Evolutionary conservation across 30 jellyfish, hydroid and myxozoan genomes (phyloP).

Genomic region (Sanderia malayensis): DNA sequence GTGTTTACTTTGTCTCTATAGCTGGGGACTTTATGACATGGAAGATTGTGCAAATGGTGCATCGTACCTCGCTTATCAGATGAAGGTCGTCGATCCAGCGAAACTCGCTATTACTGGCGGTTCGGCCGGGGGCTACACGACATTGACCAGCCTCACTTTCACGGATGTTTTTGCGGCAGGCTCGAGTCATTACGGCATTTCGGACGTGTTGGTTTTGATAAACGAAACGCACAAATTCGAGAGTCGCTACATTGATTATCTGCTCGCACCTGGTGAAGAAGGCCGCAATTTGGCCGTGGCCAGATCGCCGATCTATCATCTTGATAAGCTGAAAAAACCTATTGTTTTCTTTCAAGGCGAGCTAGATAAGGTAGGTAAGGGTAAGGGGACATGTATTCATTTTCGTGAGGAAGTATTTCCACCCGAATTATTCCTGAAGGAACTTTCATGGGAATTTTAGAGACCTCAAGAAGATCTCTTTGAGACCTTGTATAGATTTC

Average conservation of each 20-base stretch:
- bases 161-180: conserved; percentile 78
- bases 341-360: conserved; percentile 83
- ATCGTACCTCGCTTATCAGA: conserved; percentile 56
- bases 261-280: conserved; percentile 70
- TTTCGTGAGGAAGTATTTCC: no score
- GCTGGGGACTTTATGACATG: conserved; percentile 92
- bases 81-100: conserved; percentile 69
- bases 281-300: conserved; percentile 55
- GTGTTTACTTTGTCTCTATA: not conserved
- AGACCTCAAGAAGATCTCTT: no score
- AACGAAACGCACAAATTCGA: conserved; percentile 82
- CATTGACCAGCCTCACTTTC: conserved; percentile 72
- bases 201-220: conserved; percentile 52
- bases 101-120: conserved; percentile 77
- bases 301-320: conserved; percentile 77
- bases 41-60: conserved; percentile 85
- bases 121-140: conserved; percentile 92
- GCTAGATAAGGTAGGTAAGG: conserved; percentile 92
- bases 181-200: conserved; percentile 80
- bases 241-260: conserved; percentile 60
- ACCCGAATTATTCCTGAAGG: no score
- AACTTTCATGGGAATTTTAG: no score
- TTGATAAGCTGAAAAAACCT: conserved; percentile 62
- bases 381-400: no score
- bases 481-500: no score